A percentile compares a stretch with the other conserved stretches of the same genome.
Evolutionary conservation across 2,888 invertebrate genomes (phyloP).

Genomic region (Meteorus cinctellus): DNA sequence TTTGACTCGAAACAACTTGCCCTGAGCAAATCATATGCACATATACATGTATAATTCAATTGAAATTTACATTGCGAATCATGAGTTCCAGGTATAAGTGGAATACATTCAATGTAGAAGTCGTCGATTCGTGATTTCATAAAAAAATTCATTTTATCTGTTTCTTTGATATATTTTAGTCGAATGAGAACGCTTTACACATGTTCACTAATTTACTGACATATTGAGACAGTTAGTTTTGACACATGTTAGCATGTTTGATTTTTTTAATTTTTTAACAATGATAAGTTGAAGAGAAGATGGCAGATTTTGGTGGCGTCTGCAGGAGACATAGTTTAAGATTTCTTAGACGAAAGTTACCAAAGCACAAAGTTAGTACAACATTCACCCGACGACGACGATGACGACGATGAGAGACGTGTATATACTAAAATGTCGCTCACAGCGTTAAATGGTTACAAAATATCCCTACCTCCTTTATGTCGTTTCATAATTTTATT

Average conservation of each 20-base stretch:
- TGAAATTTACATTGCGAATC: background rate
- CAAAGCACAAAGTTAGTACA: constrained; percentile 42
- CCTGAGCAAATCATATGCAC: background rate
- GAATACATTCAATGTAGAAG: background rate
- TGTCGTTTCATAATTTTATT: constrained; percentile 51
- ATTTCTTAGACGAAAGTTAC: constrained; percentile 41
- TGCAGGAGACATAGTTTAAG: constrained; percentile 44
- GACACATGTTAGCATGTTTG: constrained; percentile 3
- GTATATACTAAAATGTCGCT: constrained; percentile 47
- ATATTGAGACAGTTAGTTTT: background rate
- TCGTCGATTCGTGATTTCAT: no score
- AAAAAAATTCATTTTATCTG: no score
- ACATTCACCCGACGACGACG: constrained; percentile 17
- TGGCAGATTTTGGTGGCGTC: constrained; percentile 36
- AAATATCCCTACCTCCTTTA: constrained; percentile 54
- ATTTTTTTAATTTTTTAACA: background rate
- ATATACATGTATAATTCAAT: background rate
- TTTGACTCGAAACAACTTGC: constrained; percentile 47
- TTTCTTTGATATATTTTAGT: no score
- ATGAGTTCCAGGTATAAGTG: background rate
- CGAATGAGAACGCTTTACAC: background rate
- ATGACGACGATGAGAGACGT: constrained; percentile 22
- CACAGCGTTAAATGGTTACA: constrained; percentile 55
- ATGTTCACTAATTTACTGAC: background rate
- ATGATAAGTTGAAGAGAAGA: constrained; percentile 33